Evolutionary conservation across 2,113 vertebrate genomes (phyloP), one percentile per base, ranked within the genome.

Genomic region (Reinhardtius hippoglossoides): DNA sequence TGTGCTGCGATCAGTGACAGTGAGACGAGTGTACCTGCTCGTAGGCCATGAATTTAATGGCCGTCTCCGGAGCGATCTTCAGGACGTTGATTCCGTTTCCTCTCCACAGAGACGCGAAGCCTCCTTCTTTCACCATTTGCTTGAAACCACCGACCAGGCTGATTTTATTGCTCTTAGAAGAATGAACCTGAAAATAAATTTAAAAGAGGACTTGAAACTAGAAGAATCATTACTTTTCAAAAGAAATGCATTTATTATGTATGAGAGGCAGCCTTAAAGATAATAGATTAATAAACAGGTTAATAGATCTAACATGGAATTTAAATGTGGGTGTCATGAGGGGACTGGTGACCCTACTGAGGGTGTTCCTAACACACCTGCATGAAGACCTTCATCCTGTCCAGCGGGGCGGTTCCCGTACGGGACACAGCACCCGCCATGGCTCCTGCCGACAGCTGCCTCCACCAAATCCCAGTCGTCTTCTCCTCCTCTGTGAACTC

Each of bases 381-480:
- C 98, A 99, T 98, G 94, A 99, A 98, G 82, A 99, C 96, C 92
- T 99, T 99, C 82, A 99, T 96, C 27, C 98, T 95, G 90, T 99
- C 98, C 85, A 99, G 92, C 0, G 98, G 98, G 20, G 98, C 98
- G 0, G 98, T 99, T 67, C 97, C 97, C 3, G 98, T 99, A 4
- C 98, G 94, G 26, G 98, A 99, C 52, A 99, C 95, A 0, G 97
- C 98, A 0, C 98, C 98, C 0, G 98, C 97, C 79, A 96, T 74
- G 10, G 90, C 98, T 20, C 98, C 98, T 0, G 98, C 94, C 58
- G 92, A 37, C 24, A 99, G 96, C 94, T 99, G 98, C 80, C 84
- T 96, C 97, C 97, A 99, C 98, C 98, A 99, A 78, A 98, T 78
- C 0, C 97, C 98, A 0, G 95, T 95, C 3, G 93, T 96, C 20